A percentile compares a stretch with the other conserved stretches of the same genome.
Conservation (phyloP, 1,140 invertebrate species). For the Sminthurides bifidus region DNA sequence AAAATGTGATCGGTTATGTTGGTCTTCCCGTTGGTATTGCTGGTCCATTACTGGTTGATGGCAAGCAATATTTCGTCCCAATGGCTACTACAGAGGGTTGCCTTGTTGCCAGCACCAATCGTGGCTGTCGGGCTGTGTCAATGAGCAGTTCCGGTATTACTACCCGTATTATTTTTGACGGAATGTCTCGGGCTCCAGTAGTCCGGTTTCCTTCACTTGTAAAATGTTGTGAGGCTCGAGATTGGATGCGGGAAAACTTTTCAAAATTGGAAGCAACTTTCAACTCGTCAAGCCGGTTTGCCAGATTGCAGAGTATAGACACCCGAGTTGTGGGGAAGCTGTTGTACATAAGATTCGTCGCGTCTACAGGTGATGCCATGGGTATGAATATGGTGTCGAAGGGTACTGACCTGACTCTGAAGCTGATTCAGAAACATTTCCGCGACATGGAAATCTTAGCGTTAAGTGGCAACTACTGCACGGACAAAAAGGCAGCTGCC, state of each 20-base stretch:
- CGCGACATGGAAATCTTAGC: constrained; percentile 86
- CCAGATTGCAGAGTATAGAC: constrained; percentile 66
- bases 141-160: constrained; percentile 52
- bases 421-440: constrained; percentile 57
- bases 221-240: constrained; percentile 64
- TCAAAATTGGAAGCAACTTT: constrained; percentile 71
- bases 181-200: constrained; percentile 94
- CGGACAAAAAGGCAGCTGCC: constrained; percentile 94
- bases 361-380: constrained; percentile 98
- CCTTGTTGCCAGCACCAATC: constrained; percentile 90
- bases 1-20: constrained; percentile 85
- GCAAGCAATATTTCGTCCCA: constrained; percentile 70
- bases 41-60: constrained; percentile 82
- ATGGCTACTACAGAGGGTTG: constrained; percentile 99
- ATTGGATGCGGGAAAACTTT: constrained; percentile 83
- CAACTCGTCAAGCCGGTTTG: constrained; percentile 79
- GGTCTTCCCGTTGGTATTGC: constrained; percentile 91
- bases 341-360: constrained; percentile 85
- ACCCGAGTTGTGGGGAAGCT: constrained; percentile 71
- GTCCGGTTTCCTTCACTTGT: constrained; percentile 70
- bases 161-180: constrained; percentile 72
- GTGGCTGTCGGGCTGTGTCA: constrained; percentile 81
- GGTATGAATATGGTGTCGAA: constrained; percentile 99
- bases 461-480: constrained; percentile 93
- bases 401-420: constrained; percentile 75